These are phyloP conservation scores for Malaclemys terrapin DNA, from an alignment of 2,113 vertebrate genomes.

Conservation along the genomic window DNA sequence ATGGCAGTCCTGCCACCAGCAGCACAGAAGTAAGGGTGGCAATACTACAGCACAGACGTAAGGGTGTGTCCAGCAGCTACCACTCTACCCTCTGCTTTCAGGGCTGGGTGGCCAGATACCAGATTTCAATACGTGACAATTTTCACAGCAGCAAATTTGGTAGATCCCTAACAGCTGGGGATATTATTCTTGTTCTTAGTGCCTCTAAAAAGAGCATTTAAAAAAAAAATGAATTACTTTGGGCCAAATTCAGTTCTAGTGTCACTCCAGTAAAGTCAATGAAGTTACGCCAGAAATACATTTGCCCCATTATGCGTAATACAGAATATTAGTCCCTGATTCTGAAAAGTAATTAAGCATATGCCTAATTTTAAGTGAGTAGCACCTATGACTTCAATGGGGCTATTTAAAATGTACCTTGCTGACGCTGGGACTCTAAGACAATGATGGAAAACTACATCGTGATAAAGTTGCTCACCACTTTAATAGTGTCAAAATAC, in stretches of 20 bases:
- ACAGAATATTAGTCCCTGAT: not conserved
- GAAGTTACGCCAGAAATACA: slow-evolving; percentile 32
- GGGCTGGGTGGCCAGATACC: not conserved
- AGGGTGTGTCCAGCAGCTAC: not conserved
- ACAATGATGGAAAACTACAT: not conserved
- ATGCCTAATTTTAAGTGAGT: not conserved
- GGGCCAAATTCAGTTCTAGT: not conserved
- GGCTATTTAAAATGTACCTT: not conserved
- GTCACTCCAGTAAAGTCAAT: slow-evolving; percentile 27
- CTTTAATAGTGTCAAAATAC: not conserved
- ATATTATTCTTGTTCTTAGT: not conserved
- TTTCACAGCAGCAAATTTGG: not conserved
- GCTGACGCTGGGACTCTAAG: not conserved
- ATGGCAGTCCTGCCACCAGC: too few species aligned
- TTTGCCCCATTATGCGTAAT: slow-evolving; percentile 15
- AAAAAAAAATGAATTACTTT: not conserved
- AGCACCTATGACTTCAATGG: not conserved
- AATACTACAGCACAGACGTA: not conserved
- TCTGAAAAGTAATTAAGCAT: not conserved
- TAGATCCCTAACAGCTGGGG: not conserved
- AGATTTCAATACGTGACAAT: not conserved
- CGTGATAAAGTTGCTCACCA: slow-evolving; percentile 2
- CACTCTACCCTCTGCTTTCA: not conserved
- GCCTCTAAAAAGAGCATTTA: not conserved
- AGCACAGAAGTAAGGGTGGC: not conserved